Evolutionary conservation across 2,797 vertebrate genomes (phyloP).

Genomic region (Sandelia bainsii): DNA sequence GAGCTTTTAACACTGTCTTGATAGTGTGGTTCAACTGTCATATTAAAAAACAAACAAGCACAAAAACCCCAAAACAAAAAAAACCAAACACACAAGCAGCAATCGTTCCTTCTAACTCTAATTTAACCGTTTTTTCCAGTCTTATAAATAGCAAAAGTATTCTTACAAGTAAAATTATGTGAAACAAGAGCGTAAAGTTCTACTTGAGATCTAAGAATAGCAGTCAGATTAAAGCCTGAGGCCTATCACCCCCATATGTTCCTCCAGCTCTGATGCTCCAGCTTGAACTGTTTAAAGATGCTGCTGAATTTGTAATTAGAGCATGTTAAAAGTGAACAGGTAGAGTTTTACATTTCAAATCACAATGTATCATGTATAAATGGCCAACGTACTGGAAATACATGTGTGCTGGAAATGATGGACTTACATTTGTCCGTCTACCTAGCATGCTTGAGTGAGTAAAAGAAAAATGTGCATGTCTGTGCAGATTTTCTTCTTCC

Average conservation of each 20-base stretch:
- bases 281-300: conserved; percentile 47
- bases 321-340: conserved; percentile 39
- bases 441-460: conserved; percentile 36
- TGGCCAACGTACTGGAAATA: conserved; percentile 15
- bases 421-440: conserved; percentile 17
- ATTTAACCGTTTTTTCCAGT: too few species aligned
- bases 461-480: conserved; percentile 25
- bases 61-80: too few species aligned
- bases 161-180: conserved; percentile 1
- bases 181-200: conserved; percentile 7
- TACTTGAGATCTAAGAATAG: neutral
- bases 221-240: conserved; percentile 12
- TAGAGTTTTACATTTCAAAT: conserved; percentile 28
- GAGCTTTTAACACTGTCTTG: neutral
- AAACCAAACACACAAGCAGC: too few species aligned
- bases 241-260: conserved; percentile 15
- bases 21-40: neutral
- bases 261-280: conserved; percentile 15
- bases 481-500: conserved; percentile 34
- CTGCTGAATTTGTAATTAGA: conserved; percentile 24
- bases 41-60: neutral
- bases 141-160: neutral
- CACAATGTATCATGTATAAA: conserved; percentile 4
- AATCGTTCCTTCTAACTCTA: too few species aligned
- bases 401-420: conserved; percentile 14